These are phyloP conservation scores for Oceanites oceanicus DNA, from an alignment of 2,113 vertebrate genomes.

Conservation along the genomic window DNA sequence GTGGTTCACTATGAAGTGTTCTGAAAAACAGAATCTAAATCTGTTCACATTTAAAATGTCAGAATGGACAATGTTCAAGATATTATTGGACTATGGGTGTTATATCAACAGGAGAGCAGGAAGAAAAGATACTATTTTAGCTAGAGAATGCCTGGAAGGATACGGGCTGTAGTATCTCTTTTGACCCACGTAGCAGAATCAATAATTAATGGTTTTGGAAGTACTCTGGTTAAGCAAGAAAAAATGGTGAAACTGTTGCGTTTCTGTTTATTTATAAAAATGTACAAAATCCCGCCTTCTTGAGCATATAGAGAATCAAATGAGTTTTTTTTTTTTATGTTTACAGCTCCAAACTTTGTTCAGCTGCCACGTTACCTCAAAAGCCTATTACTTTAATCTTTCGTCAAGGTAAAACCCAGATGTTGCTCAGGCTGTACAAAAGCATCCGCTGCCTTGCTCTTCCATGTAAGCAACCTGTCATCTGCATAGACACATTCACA, in stretches of 20 bases:
- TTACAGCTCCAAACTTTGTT: not conserved
- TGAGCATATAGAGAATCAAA: not conserved
- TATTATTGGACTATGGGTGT: not conserved
- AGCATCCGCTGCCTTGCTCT: not conserved
- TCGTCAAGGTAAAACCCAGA: not conserved
- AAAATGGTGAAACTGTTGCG: not conserved
- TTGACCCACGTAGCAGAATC: not conserved
- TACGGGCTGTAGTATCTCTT: not conserved
- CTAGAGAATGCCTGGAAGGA: not conserved
- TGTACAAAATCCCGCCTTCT: not conserved
- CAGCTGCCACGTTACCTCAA: not conserved
- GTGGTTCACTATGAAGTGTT: not conserved
- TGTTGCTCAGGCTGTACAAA: not conserved
- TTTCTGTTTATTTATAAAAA: slow-evolving; percentile 3
- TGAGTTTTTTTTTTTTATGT: not conserved
- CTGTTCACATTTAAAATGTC: not conserved
- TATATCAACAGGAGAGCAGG: not conserved
- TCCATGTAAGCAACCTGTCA: not conserved
- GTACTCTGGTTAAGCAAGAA: not conserved
- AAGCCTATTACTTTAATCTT: not conserved
- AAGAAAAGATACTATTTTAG: not conserved
- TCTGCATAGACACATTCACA: too few species aligned
- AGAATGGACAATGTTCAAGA: not conserved
- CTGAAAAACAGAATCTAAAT: not conserved
- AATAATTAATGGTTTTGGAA: not conserved